phyloP scores from a whole-genome alignment of 2,113 vertebrate species.

The Argyrosomus japonicus region DNA sequence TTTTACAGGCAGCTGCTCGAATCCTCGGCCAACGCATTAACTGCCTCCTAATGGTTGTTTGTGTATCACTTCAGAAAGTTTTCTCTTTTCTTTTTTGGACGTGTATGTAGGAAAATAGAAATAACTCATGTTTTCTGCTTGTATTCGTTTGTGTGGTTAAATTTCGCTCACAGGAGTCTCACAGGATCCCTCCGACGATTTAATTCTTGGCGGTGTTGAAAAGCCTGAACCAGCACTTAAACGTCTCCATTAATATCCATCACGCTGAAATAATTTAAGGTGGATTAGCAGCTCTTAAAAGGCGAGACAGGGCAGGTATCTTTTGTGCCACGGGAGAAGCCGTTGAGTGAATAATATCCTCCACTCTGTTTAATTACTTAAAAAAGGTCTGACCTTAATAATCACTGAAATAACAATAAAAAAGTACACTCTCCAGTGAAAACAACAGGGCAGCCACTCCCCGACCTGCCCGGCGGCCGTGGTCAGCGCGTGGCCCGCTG shows the following conservation, averaged over 20 bases:
- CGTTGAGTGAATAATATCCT: slow-evolving; percentile 25
- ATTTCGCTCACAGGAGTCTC: not conserved
- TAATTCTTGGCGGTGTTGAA: slow-evolving; percentile 11
- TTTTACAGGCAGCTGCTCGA: not conserved
- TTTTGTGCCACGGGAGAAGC: not conserved
- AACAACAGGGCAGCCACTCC: slow-evolving; percentile 50
- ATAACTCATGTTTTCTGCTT: not conserved
- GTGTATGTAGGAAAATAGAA: not conserved
- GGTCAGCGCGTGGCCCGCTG: slow-evolving; percentile 61
- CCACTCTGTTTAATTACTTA: slow-evolving; percentile 36
- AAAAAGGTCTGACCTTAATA: slow-evolving; percentile 42
- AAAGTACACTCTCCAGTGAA: slow-evolving; percentile 37
- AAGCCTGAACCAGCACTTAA: slow-evolving; percentile 30
- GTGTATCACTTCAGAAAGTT: not conserved
- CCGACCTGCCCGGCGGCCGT: slow-evolving; percentile 50
- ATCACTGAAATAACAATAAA: slow-evolving; percentile 54
- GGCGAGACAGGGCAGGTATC: not conserved
- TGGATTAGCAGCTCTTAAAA: slow-evolving; percentile 12
- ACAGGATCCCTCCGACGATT: not conserved
- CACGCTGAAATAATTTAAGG: not conserved
- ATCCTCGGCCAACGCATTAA: not conserved
- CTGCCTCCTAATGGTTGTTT: not conserved
- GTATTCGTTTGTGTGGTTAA: not conserved
- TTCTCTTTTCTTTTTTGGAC: not conserved
- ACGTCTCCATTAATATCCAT: slow-evolving; percentile 37